Conservation (phyloP, 2,888 invertebrate species). For the Amblyjoppa proteus region DNA sequence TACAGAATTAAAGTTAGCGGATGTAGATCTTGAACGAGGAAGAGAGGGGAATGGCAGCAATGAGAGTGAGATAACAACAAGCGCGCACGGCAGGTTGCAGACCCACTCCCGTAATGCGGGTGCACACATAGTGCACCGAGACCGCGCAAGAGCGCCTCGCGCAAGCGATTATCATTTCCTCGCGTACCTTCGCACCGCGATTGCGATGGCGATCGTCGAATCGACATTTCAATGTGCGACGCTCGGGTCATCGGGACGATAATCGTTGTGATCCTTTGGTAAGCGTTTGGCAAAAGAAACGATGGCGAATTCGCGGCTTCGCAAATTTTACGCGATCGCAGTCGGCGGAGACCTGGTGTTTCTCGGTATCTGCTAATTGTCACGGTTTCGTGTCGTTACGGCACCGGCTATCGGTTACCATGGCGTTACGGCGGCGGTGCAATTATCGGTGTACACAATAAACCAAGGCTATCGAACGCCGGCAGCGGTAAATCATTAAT, state of each 20-base stretch:
- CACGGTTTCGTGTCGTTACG: not conserved
- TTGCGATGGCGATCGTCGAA: not conserved
- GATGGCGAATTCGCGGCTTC: not conserved
- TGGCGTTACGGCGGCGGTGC: not conserved
- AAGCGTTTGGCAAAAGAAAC: not conserved
- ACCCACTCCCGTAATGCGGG: constrained; percentile 50
- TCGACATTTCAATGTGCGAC: constrained; percentile 21
- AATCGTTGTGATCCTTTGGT: constrained; percentile 10
- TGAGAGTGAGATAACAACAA: constrained; percentile 27
- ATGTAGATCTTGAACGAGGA: constrained; percentile 57
- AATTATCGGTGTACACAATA: constrained; percentile 5
- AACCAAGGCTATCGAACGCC: constrained; percentile 1
- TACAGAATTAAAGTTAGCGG: constrained; percentile 61
- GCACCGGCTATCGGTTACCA: not conserved
- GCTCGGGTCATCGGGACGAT: constrained; percentile 20
- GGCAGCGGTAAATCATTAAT: constrained; percentile 7
- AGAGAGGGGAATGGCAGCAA: constrained; percentile 42
- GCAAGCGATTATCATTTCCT: constrained; percentile 7
- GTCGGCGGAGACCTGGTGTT: not conserved
- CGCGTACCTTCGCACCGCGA: not conserved
- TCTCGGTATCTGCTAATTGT: not conserved
- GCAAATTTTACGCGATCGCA: not conserved
- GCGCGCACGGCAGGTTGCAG: constrained; percentile 57
- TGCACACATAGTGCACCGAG: not conserved
- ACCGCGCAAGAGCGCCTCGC: not conserved